Evolutionary conservation across 2,888 invertebrate genomes (phyloP), one percentile per base, ranked within the genome.

Genomic region (Beris chalybata): DNA sequence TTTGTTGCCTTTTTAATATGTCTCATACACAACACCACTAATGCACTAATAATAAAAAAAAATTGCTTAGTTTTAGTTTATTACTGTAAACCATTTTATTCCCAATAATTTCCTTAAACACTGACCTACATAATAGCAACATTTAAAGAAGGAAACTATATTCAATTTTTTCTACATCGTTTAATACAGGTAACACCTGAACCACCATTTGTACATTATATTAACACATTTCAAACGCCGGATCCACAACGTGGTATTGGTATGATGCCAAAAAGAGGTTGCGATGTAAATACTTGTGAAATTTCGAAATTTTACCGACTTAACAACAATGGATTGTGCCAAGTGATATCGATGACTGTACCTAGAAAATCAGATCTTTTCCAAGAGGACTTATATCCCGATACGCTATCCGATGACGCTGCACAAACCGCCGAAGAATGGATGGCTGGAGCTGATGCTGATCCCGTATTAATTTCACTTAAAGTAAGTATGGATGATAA

Each of bases 241-340:
- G 94, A 95, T 81, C 97, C 98, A 61, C 97, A 98, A 81, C 87
- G 97, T 83, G 97, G 97, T 77, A 93, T 95, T 80, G 94, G 94
- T 70, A 90, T 95, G 88, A 97, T 98, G 97, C 97, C 97, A 72
- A 98, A 98, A 84, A 87, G 97, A 74, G 97, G 97, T 70, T 92
- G 95, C 81, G 96, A 97, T 83, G 93, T 96, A 64, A 90, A 89
- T 71, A 89, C 90, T 71, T 97, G 97, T 82, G 98, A 98, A 85
- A 94, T 98, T 73, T 86, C 91, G 73, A 89, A 97, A 79, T 97
- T 98, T 83, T 98, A 95, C 84, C 88, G 97, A 74, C 86, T 98
- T 67, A 97, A 97, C 82, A 94, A 95, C 81, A 93, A 92, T 38
- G 95, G 94, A 64, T 84, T 96, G 61, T 95, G 96, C 80, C 97